These are phyloP conservation scores for Bedellia somnulentella DNA, from an alignment of 2,888 invertebrate genomes.

Conservation along the genomic window DNA sequence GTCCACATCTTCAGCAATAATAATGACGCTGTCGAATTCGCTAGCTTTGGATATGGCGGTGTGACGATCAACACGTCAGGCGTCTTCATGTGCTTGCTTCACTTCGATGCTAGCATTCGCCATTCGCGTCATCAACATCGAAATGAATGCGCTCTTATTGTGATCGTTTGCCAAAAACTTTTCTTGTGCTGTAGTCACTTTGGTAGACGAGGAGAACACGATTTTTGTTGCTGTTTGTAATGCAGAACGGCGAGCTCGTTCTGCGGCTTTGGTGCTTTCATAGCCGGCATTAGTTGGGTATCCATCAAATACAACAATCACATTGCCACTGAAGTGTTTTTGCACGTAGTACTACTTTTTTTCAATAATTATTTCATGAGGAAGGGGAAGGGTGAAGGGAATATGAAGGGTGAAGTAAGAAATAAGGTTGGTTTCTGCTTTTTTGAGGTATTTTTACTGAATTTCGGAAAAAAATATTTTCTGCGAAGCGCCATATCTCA, in stretches of 20 bases:
- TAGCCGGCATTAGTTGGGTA: slow-evolving; percentile 6
- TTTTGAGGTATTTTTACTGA: no score
- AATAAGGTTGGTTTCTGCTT: no score
- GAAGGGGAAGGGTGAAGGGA: no score
- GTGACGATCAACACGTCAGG: slow-evolving; percentile 10
- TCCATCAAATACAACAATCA: slow-evolving; percentile 8
- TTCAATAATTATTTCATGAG: no score
- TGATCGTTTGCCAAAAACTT: slow-evolving; percentile 10
- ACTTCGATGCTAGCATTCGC: no score
- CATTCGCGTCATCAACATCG: slow-evolving; percentile 9
- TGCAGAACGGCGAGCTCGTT: slow-evolving; percentile 6
- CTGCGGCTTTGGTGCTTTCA: slow-evolving; percentile 8
- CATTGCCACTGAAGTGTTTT: slow-evolving; percentile 7
- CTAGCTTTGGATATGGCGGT: no score
- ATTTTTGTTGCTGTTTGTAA: slow-evolving; percentile 6
- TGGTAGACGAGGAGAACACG: slow-evolving; percentile 7
- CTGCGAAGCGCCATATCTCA: no score
- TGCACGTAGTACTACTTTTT: slow-evolving; percentile 6
- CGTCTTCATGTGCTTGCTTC: no score
- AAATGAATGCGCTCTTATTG: slow-evolving; percentile 9
- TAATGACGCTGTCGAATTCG: no score
- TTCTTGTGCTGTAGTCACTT: slow-evolving; percentile 7
- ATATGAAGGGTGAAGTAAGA: no score
- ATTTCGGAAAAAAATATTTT: no score
- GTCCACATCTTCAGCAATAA: no score